These are phyloP conservation scores for Chiloscyllium punctatum DNA, from an alignment of 2,797 vertebrate genomes.

Conservation along the genomic window DNA sequence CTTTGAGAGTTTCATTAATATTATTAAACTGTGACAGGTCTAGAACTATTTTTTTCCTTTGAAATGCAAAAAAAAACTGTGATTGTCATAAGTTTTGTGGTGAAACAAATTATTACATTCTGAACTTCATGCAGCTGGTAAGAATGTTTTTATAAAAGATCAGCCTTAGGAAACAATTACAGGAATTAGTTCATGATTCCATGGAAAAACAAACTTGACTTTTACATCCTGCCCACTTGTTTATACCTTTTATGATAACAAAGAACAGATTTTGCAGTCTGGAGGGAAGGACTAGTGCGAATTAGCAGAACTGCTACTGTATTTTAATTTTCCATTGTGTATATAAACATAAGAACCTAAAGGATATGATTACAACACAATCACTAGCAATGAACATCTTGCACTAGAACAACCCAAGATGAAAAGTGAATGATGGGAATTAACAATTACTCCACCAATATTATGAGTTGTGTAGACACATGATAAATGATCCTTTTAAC, in stretches of 20 bases:
- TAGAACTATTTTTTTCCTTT: background rate
- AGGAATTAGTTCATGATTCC: too few species aligned
- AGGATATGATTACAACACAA: background rate
- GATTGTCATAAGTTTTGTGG: background rate
- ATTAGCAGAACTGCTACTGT: background rate
- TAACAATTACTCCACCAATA: constrained; percentile 26
- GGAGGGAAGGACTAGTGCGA: background rate
- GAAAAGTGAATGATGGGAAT: constrained; percentile 14
- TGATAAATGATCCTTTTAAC: background rate
- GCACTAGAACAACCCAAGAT: constrained; percentile 22
- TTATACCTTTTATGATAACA: background rate
- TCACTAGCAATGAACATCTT: background rate
- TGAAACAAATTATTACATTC: constrained; percentile 3
- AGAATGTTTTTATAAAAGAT: background rate
- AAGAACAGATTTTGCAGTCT: background rate
- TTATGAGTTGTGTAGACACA: background rate
- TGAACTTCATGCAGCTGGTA: background rate
- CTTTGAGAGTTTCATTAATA: constrained; percentile 15
- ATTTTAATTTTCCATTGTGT: background rate
- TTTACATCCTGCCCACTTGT: background rate
- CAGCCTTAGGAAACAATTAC: background rate
- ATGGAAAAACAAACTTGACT: background rate
- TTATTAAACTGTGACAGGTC: background rate
- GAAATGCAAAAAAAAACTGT: background rate
- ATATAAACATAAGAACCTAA: background rate